A percentile compares a stretch with the other conserved stretches of the same genome.
These are phyloP conservation scores for Amniataba percoides DNA, from an alignment of 2,797 vertebrate species.

Conservation along the genomic window DNA sequence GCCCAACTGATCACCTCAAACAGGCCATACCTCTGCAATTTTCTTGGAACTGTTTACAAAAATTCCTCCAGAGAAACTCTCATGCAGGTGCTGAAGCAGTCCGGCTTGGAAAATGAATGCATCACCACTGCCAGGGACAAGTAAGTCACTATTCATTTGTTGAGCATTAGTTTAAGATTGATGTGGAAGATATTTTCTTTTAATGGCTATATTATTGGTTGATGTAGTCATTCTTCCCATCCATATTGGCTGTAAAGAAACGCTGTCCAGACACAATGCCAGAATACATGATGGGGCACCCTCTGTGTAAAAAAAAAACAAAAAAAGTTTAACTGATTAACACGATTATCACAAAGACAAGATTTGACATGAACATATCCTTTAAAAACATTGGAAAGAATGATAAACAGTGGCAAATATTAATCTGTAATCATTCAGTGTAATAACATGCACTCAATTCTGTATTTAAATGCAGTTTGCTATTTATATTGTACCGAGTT, in stretches of 20 bases:
- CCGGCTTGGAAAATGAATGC: constrained; percentile 89
- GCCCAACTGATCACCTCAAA: constrained; percentile 90
- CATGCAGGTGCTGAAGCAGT: constrained; percentile 89
- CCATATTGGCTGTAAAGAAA: no score
- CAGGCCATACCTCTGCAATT: constrained; percentile 94
- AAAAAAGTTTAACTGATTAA: no score
- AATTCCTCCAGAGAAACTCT: constrained; percentile 95
- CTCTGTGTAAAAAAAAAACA: no score
- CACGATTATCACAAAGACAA: neutral
- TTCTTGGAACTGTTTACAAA: constrained; percentile 95
- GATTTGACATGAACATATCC: neutral
- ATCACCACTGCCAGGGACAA: constrained; percentile 92
- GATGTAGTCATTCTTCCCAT: no score
- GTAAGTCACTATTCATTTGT: constrained; percentile 81
- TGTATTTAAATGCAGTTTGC: neutral
- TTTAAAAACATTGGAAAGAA: neutral
- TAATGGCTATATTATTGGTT: neutral
- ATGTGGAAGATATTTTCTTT: neutral
- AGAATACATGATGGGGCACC: no score
- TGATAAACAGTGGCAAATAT: neutral
- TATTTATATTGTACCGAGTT: no score
- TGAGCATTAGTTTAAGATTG: neutral
- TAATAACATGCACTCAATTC: neutral
- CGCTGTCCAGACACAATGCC: no score
- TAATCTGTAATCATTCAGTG: neutral